Base-by-base conservation (phyloP, 35 echinoderm and acorn worm species). In the Patiria miniata region DNA sequence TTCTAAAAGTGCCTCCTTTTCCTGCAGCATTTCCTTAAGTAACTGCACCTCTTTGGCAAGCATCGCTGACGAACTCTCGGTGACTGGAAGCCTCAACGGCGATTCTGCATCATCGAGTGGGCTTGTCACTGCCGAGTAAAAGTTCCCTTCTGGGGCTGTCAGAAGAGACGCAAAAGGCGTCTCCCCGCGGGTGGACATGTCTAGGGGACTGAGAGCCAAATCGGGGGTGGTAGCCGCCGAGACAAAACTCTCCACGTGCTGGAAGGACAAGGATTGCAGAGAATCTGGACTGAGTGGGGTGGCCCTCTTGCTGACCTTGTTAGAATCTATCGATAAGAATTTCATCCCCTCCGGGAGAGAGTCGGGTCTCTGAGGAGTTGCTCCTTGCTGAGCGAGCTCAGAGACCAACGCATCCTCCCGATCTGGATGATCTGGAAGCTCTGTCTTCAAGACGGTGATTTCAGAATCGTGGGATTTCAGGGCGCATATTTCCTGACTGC, bases 41-140 rank as follows among this genome's bases (percentile, higher is more conserved):
- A 34, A 78, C 28, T 83, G 38, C 17, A 84, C 73, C 68, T 90
- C 81, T 68, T 90, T 68, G 4, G 30, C 44, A 18, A 60, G 57
- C 26, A 44, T 28, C 77, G 81, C 40, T 77, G 52, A 34, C 18
- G 82, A 60, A 16, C 53, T 60, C 1, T 73, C 65, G 23, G 21
- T 84, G 57, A 58, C 30, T n/a, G 36, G 51, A 30, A 36, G 82
- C 80, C 32, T 84, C 33, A 33, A 58, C 76, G 39, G 81, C 47
- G 42, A 83, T 26, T 36, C 42, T 68, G 38, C 38, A 30, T 87
- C 93, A 16, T 92, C 90, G 79, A 92, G 79, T 2, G 93, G 93
- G 52, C 89, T 95, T 8, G 88, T 87, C 21, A 95, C 86, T 23
- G 93, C 93, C 2, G 93, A 95, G 37, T 95, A 91, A 39, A 95